Evolutionary conservation across 2,888 invertebrate species (phyloP), one percentile per base, ranked within the genome.

Genomic region (Pristionchus maxplancki): DNA sequence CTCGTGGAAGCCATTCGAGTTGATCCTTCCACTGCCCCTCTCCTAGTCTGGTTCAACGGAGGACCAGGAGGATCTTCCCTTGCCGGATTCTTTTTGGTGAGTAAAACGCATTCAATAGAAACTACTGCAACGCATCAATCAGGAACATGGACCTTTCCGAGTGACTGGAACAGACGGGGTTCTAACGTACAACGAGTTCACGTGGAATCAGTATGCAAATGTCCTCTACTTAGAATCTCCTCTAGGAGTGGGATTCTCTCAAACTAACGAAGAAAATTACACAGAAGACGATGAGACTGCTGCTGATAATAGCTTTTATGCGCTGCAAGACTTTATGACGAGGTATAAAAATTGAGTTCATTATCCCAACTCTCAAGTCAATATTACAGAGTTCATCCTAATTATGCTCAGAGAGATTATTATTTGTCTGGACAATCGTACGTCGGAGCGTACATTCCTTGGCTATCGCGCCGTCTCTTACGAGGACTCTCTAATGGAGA

Each of bases 231-330:
- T 96, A 85, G 96, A 96, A 92, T 95, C 95, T 3, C 96, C 96
- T 20, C 96, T 95, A n/a, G 96, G 96, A 48, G 96, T 96, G 48
- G 96, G 96, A 0, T 96, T 94, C 91, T 95, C 95, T 1, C 96
- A 95, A 90, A 92, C 95, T 5, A 92, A 92, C n/a, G 95, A 95
- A 91, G 93, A 94, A 62, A 95, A 95, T 83, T 94, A 95, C 89
- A 94, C 93, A 13, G 90, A 90, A 17, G 78, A 89, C 44, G 94
- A 94, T 82, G 93, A 95, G 90, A 91, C 95, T 93, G 92, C 92
- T 24, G 94, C 96, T 15, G 74, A 91, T 24, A 94, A 95, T 89
- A 96, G 96, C 91, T 95, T 95, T 89, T 90, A 93, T n/a, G 96
- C 96, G 15, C 86, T 93, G n/a, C 87, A 90, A 34, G 44, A 37